Percentiles rank a stretch among this genome's conserved stretches.
These are phyloP conservation scores for Digitonthophagus gazella DNA, from an alignment of 2,888 invertebrate species.

Conservation along the genomic window DNA sequence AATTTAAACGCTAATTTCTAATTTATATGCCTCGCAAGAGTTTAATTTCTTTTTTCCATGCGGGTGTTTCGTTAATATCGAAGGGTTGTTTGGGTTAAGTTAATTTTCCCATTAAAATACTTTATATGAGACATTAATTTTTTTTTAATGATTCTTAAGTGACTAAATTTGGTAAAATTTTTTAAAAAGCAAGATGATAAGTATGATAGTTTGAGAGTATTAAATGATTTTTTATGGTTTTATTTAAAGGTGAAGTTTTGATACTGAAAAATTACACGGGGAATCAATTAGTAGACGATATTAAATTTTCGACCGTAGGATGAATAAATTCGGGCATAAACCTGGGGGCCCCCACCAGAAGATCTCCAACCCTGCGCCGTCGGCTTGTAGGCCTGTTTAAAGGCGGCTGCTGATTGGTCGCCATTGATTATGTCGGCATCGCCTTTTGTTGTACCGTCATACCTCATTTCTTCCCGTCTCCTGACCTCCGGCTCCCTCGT, in stretches of 20 bases:
- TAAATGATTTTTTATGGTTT: no score
- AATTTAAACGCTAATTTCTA: constrained; percentile 11
- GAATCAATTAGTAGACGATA: background rate
- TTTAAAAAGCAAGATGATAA: no score
- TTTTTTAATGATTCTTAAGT: no score
- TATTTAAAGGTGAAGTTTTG: background rate
- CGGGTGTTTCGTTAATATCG: background rate
- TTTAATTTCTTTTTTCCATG: constrained; percentile 10
- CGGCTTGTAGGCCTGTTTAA: constrained; percentile 41
- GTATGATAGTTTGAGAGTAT: no score
- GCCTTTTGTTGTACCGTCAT: constrained; percentile 51
- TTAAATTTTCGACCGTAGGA: background rate
- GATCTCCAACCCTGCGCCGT: constrained; percentile 18
- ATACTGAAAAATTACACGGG: background rate
- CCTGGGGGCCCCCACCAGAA: background rate
- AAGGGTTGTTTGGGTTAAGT: background rate
- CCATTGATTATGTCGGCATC: constrained; percentile 52
- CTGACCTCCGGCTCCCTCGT: constrained; percentile 48
- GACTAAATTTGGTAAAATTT: no score
- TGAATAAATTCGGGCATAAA: background rate
- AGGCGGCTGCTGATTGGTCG: constrained; percentile 51
- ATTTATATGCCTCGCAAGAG: constrained; percentile 11
- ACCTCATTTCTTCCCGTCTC: constrained; percentile 51
- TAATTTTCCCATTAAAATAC: background rate
- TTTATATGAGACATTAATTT: background rate